phyloP scores from a whole-genome alignment of 2,888 invertebrate species.

The Caenorhabditis sp. region DNA sequence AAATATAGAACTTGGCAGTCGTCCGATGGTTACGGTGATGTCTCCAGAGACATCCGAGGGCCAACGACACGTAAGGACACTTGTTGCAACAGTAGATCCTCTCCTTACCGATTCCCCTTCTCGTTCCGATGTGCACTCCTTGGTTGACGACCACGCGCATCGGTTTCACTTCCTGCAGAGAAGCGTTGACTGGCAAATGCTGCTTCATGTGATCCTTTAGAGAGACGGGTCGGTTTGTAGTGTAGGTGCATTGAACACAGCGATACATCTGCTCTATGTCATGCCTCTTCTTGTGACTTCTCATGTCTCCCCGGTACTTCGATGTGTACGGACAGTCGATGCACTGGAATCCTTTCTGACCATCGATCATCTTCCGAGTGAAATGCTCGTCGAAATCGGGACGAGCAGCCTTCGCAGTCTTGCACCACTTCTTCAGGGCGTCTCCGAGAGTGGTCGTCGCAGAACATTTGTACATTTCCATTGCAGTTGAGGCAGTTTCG shows the following conservation, averaged over 20 bases:
- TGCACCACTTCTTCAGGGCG: slow-evolving; percentile 11
- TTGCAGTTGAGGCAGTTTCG: background rate
- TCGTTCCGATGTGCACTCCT: slow-evolving; percentile 23
- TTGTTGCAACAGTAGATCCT: slow-evolving; percentile 50
- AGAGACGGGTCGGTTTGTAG: slow-evolving; percentile 57
- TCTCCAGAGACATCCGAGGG: slow-evolving; percentile 52
- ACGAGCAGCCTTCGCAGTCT: background rate
- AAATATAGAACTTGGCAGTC: slow-evolving; percentile 18
- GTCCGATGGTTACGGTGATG: slow-evolving; percentile 30
- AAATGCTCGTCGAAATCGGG: slow-evolving; percentile 32
- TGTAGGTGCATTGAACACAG: slow-evolving; percentile 63
- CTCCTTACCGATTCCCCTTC: slow-evolving; percentile 40
- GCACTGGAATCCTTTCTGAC: slow-evolving; percentile 49
- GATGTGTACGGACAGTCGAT: slow-evolving; percentile 63
- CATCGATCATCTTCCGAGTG: slow-evolving; percentile 15
- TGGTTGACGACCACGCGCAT: slow-evolving; percentile 10
- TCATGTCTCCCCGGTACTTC: slow-evolving; percentile 62
- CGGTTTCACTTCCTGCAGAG: background rate
- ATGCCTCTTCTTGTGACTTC: slow-evolving; percentile 60
- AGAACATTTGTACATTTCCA: background rate
- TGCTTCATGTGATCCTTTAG: slow-evolving; percentile 55
- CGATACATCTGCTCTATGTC: slow-evolving; percentile 36
- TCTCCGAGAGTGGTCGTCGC: background rate
- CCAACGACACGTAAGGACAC: slow-evolving; percentile 50
- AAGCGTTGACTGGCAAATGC: slow-evolving; percentile 41